A percentile compares a stretch with the other conserved stretches of the same genome.
Conservation (phyloP, 2,888 invertebrate genomes). For the Parnassius apollo region DNA sequence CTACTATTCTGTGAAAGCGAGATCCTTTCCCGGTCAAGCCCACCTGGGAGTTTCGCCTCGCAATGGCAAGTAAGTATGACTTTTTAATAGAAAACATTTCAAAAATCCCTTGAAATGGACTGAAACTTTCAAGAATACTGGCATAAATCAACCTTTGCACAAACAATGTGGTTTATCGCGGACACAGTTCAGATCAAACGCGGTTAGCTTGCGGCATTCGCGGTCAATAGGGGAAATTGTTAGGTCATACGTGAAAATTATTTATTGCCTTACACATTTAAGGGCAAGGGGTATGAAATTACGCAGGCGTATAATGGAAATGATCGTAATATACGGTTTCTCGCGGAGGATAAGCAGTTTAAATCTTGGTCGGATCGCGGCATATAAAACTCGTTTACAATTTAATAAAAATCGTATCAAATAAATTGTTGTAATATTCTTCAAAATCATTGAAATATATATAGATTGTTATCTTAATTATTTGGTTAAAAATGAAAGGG, state of each 20-base stretch:
- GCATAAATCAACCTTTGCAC: slow-evolving; percentile 35
- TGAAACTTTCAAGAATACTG: slow-evolving; percentile 7
- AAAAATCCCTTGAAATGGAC: slow-evolving; percentile 1
- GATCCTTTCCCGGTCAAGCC: no score
- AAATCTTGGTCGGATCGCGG: not conserved
- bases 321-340: not conserved
- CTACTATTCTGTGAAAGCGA: no score
- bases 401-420: no score
- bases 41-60: no score
- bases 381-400: not conserved
- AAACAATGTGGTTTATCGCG: slow-evolving; percentile 32
- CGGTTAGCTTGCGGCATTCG: slow-evolving; percentile 17
- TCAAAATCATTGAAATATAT: no score
- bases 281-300: slow-evolving; percentile 21
- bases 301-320: slow-evolving; percentile 24
- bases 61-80: no score
- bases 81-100: no score
- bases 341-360: not conserved
- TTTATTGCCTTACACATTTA: slow-evolving; percentile 25
- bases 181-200: slow-evolving; percentile 14
- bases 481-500: no score
- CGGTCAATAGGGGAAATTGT: slow-evolving; percentile 27
- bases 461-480: no score
- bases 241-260: slow-evolving; percentile 28
- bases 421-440: no score